Evolutionary conservation across 2,797 vertebrate genomes (phyloP).

Genomic region (Nyctalus aviator): DNA sequence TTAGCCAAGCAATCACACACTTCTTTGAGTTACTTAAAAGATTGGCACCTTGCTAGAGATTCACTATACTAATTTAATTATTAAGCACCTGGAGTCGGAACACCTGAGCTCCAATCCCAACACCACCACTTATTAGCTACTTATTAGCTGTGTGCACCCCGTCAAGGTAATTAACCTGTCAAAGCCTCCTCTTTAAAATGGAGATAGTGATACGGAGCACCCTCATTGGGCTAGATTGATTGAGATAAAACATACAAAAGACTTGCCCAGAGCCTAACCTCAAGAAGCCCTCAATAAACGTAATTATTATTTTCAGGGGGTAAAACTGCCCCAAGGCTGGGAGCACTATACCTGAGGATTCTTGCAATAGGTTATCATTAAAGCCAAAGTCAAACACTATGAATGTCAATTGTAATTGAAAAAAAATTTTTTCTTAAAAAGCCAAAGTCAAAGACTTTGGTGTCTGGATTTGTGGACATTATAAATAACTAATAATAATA

Average conservation of each 20-base stretch:
- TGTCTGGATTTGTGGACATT: neutral
- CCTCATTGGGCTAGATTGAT: neutral
- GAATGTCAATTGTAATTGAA: neutral
- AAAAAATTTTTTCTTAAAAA: neutral
- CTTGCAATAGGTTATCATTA: slow-evolving; percentile 34
- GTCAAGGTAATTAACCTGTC: slow-evolving; percentile 51
- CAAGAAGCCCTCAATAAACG: slow-evolving; percentile 38
- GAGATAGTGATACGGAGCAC: neutral
- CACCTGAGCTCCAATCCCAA: neutral
- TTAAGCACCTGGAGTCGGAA: slow-evolving; percentile 27
- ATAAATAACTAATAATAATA: neutral
- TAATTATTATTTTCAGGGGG: slow-evolving; percentile 51
- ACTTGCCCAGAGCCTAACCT: neutral
- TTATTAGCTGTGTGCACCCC: neutral
- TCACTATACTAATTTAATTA: neutral
- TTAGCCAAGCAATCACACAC: neutral
- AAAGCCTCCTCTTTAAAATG: slow-evolving; percentile 38
- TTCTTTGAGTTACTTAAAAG: neutral
- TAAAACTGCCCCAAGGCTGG: neutral
- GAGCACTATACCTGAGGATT: neutral
- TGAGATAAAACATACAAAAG: slow-evolving; percentile 28
- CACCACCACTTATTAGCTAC: neutral
- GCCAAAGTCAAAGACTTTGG: neutral
- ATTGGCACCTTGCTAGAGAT: neutral
- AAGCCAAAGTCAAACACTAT: slow-evolving; percentile 27